Percentiles rank a stretch among this genome's conserved stretches.
Evolutionary conservation across 2,888 invertebrate species (phyloP).

Genomic region (Drepanosiphum platanoidis): DNA sequence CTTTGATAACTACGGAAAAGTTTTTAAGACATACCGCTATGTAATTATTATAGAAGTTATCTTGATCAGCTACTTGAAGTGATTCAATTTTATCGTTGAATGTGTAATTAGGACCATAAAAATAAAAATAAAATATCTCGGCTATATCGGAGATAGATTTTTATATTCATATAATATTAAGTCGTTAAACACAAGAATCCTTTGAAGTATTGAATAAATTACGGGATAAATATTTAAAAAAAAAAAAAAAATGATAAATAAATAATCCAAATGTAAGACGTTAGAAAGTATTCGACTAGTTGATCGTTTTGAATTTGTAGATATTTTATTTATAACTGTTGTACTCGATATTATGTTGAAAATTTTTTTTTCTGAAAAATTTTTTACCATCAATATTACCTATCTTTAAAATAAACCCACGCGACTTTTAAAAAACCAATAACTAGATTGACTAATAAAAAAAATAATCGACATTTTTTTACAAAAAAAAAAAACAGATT

Average conservation of each 20-base stretch:
- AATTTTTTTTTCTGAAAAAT: neutral
- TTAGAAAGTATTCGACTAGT: too few species aligned
- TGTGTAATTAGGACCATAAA: neutral
- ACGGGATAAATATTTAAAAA: neutral
- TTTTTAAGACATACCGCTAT: neutral
- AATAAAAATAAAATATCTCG: constrained; percentile 1
- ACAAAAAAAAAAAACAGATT: too few species aligned
- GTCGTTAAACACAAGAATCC: neutral
- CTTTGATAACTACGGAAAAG: constrained; percentile 19
- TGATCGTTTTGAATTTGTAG: too few species aligned
- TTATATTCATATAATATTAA: neutral
- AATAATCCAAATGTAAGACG: neutral
- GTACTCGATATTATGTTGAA: neutral
- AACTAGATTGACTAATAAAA: too few species aligned
- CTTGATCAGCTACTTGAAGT: constrained; percentile 6
- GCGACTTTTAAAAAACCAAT: too few species aligned
- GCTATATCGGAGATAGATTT: neutral
- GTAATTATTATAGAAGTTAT: constrained; percentile 39
- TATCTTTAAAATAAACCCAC: too few species aligned
- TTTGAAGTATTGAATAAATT: neutral
- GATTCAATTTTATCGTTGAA: constrained; percentile 27
- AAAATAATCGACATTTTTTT: too few species aligned
- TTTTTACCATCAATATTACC: neutral
- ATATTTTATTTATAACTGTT: neutral
- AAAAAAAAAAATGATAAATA: too few species aligned